Conservation (phyloP, 2,797 vertebrate genomes). For the Chelon labrosus region DNA sequence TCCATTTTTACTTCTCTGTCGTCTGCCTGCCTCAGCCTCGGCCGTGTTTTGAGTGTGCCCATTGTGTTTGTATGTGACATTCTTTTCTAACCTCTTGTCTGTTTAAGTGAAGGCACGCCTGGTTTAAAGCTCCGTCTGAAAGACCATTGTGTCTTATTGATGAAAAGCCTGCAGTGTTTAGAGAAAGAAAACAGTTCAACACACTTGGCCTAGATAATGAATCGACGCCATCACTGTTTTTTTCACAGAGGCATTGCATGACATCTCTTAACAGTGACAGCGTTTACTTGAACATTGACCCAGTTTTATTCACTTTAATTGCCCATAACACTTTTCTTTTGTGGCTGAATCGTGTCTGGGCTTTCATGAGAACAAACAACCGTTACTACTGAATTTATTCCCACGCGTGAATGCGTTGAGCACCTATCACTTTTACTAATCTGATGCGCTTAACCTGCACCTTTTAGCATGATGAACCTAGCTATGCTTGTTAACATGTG, state of each 20-base stretch:
- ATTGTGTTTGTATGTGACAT: conserved; percentile 65
- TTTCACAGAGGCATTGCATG: conserved; percentile 51
- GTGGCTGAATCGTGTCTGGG: not conserved
- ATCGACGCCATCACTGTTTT: conserved; percentile 44
- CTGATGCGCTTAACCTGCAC: conserved; percentile 34
- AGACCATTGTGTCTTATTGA: conserved; percentile 75
- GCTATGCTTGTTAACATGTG: conserved; percentile 26
- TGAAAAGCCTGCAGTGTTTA: conserved; percentile 67
- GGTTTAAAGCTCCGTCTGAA: conserved; percentile 75
- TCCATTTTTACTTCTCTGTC: conserved; percentile 28
- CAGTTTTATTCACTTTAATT: conserved; percentile 55
- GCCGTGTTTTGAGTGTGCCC: conserved; percentile 62
- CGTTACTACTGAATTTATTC: conserved; percentile 8
- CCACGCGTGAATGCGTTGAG: not conserved
- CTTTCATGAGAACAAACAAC: not conserved
- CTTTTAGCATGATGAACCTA: conserved; percentile 47
- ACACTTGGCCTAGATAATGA: conserved; percentile 63
- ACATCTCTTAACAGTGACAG: conserved; percentile 43
- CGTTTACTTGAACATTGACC: conserved; percentile 52
- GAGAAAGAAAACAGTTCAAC: conserved; percentile 59
- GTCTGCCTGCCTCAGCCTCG: conserved; percentile 46
- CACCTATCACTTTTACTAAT: not conserved
- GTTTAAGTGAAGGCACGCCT: conserved; percentile 66
- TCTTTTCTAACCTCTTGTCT: conserved; percentile 68
- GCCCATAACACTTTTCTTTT: conserved; percentile 5